Evolutionary conservation across 1,140 invertebrate genomes (phyloP).

Genomic region (Bilobella aurantiaca): DNA sequence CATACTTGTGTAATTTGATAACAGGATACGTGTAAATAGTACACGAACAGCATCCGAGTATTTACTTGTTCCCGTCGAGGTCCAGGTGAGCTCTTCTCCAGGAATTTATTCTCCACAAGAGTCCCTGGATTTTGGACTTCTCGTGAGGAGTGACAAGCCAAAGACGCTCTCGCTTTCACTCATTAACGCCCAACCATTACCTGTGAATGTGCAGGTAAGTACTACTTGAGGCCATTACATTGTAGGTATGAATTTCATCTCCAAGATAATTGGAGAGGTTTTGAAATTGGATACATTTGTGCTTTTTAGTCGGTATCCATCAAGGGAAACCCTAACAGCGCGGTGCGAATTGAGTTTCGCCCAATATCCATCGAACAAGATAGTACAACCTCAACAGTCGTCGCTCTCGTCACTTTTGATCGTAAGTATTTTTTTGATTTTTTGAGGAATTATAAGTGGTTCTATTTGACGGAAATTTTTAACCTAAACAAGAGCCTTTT

Average conservation of each 20-base stretch:
- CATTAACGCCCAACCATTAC: conserved; percentile 59
- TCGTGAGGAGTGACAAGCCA: conserved; percentile 56
- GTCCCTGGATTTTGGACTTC: conserved; percentile 70
- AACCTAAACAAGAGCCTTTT: not conserved
- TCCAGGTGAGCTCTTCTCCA: conserved; percentile 63
- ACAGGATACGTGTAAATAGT: conserved; percentile 60
- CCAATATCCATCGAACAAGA: conserved; percentile 46
- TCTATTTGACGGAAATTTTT: not conserved
- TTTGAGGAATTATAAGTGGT: no score
- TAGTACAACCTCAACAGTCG: conserved; percentile 41
- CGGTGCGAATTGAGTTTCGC: conserved; percentile 44
- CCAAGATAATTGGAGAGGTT: no score
- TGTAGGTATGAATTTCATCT: no score
- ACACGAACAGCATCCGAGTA: conserved; percentile 47
- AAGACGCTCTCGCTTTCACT: conserved; percentile 54
- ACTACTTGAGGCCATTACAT: no score
- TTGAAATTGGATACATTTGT: no score
- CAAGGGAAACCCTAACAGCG: conserved; percentile 41
- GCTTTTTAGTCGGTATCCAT: conserved; percentile 41
- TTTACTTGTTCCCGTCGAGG: conserved; percentile 71
- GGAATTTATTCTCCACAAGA: conserved; percentile 67
- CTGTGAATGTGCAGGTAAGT: conserved; percentile 56
- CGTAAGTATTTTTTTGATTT: no score
- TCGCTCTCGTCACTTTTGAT: conserved; percentile 47
- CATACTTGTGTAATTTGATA: no score